Evolutionary conservation across 2,113 vertebrate genomes (phyloP).

Genomic region (Ciconia stormi): DNA sequence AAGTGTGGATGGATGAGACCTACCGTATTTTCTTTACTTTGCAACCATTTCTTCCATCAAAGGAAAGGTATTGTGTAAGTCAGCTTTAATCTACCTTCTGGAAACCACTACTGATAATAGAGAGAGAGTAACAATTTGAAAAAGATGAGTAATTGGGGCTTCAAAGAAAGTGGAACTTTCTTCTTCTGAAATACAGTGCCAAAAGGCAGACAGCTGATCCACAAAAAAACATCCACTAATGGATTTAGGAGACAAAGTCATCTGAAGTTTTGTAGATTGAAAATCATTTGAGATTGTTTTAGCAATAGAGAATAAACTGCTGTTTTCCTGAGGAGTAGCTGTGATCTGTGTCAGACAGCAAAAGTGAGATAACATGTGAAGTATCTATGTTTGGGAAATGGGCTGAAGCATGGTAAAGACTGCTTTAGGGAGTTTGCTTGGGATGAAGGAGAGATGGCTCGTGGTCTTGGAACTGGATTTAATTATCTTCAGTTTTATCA

Average conservation of each 20-base stretch:
- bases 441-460: background rate
- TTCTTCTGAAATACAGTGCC: background rate
- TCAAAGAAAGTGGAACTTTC: background rate
- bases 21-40: background rate
- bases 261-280: background rate
- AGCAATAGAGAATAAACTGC: background rate
- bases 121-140: background rate
- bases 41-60: background rate
- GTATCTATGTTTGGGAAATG: background rate
- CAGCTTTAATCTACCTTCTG: background rate
- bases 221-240: background rate
- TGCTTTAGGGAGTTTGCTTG: background rate
- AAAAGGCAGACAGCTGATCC: background rate
- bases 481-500: background rate
- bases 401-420: background rate
- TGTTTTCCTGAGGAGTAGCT: background rate
- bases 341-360: background rate
- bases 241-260: background rate
- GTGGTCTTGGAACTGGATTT: background rate
- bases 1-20: background rate
- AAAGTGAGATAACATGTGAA: background rate
- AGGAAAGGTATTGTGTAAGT: background rate
- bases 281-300: background rate
- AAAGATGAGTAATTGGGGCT: background rate
- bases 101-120: background rate